Percentiles rank a stretch among this genome's conserved stretches.
Evolutionary conservation across 2,797 vertebrate species (phyloP).

Genomic region (Miichthys miiuy): DNA sequence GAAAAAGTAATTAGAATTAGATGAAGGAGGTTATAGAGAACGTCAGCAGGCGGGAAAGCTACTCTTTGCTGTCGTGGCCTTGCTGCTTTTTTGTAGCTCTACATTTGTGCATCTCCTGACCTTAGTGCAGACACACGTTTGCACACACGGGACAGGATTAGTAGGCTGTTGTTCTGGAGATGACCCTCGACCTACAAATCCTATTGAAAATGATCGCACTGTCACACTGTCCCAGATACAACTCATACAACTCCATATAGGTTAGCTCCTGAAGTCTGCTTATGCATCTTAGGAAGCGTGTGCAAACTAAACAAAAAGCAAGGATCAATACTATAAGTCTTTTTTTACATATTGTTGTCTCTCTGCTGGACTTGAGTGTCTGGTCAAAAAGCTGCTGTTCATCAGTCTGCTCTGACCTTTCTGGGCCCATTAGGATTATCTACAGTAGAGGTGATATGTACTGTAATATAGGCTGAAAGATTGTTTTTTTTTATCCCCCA

Average conservation of each 20-base stretch:
- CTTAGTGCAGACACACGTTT: constrained; percentile 59
- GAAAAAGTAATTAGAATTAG: constrained; percentile 62
- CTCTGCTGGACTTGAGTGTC: constrained; percentile 17
- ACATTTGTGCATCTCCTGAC: constrained; percentile 51
- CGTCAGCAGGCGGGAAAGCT: constrained; percentile 13
- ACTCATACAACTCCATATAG: constrained; percentile 14
- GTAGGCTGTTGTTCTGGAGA: constrained; percentile 85
- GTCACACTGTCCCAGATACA: constrained; percentile 73
- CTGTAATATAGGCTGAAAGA: constrained; percentile 57
- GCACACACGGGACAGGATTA: constrained; percentile 71
- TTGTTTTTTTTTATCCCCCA: constrained; percentile 52
- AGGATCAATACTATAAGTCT: not conserved
- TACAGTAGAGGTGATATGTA: constrained; percentile 64
- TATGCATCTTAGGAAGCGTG: constrained; percentile 5
- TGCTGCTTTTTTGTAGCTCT: constrained; percentile 40
- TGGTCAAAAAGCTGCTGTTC: constrained; percentile 31
- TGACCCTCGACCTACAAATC: constrained; percentile 79
- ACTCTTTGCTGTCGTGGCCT: constrained; percentile 13
- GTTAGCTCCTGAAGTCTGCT: constrained; percentile 25
- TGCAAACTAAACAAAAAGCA: not conserved
- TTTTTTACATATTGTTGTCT: not conserved
- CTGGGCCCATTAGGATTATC: constrained; percentile 65
- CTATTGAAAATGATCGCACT: constrained; percentile 74
- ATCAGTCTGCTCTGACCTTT: constrained; percentile 46
- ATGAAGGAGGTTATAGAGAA: constrained; percentile 30